Conservation (phyloP, 2,888 invertebrate species). For the Theretra japonica region DNA sequence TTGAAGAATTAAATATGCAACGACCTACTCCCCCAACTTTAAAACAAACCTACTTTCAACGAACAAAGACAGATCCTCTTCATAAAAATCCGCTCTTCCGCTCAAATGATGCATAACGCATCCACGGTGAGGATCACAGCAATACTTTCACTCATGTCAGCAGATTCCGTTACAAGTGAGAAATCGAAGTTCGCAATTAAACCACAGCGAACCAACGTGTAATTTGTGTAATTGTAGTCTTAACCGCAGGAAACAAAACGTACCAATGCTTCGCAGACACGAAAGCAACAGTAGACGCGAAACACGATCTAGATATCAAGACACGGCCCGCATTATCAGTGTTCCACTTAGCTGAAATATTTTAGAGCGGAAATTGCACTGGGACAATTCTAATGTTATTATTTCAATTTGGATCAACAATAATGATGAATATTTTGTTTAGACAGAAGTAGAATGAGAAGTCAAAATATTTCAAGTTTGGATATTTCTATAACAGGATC, state of each 20-base stretch:
- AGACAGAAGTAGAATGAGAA: neutral
- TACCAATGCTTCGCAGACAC: conserved; percentile 45
- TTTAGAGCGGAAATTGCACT: conserved; percentile 7
- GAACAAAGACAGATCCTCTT: neutral
- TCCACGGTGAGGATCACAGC: conserved; percentile 4
- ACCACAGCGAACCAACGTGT: conserved; percentile 45
- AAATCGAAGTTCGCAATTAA: conserved; percentile 58
- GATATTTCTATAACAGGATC: conserved; percentile 6
- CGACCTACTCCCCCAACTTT: neutral
- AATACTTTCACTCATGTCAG: conserved; percentile 42
- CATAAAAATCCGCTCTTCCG: neutral
- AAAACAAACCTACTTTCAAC: conserved; percentile 6
- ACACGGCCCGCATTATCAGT: conserved; percentile 19
- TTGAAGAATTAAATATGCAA: neutral
- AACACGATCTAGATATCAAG: conserved; percentile 20
- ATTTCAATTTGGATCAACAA: conserved; percentile 4
- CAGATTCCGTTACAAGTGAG: conserved; percentile 55
- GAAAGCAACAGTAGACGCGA: conserved; percentile 38
- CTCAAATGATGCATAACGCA: conserved; percentile 3
- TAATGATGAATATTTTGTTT: neutral
- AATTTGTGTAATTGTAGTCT: conserved; percentile 51
- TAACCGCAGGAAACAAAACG: conserved; percentile 54
- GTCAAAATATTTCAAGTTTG: neutral
- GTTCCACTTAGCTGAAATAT: conserved; percentile 14
- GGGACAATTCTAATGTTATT: neutral